Evolutionary conservation across 2,113 vertebrate species (phyloP), one percentile per base, ranked within the genome.

Genomic region (Recurvirostra avosetta): DNA sequence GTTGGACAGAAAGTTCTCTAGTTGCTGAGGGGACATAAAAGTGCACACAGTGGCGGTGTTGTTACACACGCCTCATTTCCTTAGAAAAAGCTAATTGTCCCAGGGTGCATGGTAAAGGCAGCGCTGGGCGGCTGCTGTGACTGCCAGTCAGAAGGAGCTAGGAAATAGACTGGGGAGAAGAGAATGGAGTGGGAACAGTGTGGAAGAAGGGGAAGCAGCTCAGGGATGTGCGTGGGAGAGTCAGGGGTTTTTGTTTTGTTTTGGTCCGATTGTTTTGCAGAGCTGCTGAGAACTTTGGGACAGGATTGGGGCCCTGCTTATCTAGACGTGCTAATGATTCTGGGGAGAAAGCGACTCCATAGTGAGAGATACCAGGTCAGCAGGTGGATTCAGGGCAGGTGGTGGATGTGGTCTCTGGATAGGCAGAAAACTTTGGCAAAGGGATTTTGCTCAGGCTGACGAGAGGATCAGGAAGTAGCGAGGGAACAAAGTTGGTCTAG

Each of bases 1-100:
- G 50, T 34, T 45, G 56, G 40, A 34, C n/a, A 56, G 76, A 79
- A 79, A 30, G 55, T 43, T 91, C 55, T 9, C 4, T 62, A 6
- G n/a, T 4, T 83, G 67, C 83, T 38, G 76, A 72, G 84, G 59
- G 66, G 47, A 43, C 52, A 49, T 49, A 15, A 81, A 75, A 65
- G 41, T 53, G 29, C 16, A 3, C 25, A 3, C 30, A 77, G 82
- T 49, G 88, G 53, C 70, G 12, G 65, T 3, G 18, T 4, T 62
- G 68, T 96, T 95, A 82, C 0, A 1, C 22, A 81, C 1, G 70
- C 89, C 77, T 95, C 93, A 82, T 94, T 97, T 95, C 87, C 84
- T 72, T 43, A 29, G 93, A 75, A 95, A 67, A 91, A 87, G 75
- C 61, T 15, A 41, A 92, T 95, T 93, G 91, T 95, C 76, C 61